These are phyloP conservation scores for Xerus rutilus DNA, from an alignment of 2,797 vertebrate species.

Conservation along the genomic window DNA sequence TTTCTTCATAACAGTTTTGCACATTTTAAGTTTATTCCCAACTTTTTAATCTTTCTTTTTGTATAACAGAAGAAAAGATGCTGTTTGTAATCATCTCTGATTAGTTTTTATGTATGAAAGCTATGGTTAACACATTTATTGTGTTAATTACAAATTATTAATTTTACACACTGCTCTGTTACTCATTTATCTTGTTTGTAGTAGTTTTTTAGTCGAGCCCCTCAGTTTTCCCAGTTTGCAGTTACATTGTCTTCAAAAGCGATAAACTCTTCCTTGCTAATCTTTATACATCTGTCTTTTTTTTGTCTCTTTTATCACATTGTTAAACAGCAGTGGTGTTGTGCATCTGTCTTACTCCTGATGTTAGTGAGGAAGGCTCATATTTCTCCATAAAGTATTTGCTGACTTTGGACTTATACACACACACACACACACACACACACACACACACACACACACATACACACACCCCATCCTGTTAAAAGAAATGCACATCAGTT, in stretches of 20 bases:
- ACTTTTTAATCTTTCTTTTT: slow-evolving; percentile 46
- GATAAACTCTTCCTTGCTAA: not conserved
- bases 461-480: not conserved
- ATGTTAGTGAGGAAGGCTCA: not conserved
- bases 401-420: not conserved
- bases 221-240: not conserved
- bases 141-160: not conserved
- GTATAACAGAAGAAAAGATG: not conserved
- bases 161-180: not conserved
- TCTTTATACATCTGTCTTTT: not conserved
- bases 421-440: not conserved
- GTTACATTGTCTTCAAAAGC: not conserved
- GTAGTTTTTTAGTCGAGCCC: not conserved
- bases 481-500: not conserved
- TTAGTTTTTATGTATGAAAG: slow-evolving; percentile 41
- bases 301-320: not conserved
- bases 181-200: slow-evolving; percentile 32
- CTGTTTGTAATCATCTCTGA: not conserved
- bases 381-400: slow-evolving; percentile 13
- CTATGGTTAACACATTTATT: not conserved
- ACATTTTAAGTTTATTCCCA: slow-evolving; percentile 3
- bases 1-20: not conserved
- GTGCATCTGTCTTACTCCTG: not conserved
- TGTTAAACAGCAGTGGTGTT: not conserved
- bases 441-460: not conserved